Conservation (phyloP, 2,797 vertebrate species). For the Sebastes trivittatus region DNA sequence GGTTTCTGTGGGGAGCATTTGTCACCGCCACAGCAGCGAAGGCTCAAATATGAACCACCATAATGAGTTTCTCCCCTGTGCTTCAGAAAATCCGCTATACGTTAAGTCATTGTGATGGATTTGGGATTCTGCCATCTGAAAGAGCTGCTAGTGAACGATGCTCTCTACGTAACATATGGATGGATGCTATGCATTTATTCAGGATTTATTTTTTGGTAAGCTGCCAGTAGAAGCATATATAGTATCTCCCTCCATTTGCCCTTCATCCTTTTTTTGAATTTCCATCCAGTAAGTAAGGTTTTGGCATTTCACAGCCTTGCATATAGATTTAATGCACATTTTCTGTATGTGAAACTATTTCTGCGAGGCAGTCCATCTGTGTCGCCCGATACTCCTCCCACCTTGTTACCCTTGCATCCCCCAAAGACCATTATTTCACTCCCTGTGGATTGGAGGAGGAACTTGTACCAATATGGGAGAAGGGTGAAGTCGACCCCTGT, state of each 20-base stretch:
- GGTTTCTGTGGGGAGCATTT: slow-evolving; percentile 53
- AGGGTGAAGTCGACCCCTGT: slow-evolving; percentile 33
- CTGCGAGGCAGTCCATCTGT: slow-evolving; percentile 39
- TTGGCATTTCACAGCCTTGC: slow-evolving; percentile 35
- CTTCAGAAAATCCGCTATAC: slow-evolving; percentile 33
- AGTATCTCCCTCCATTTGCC: slow-evolving; percentile 35
- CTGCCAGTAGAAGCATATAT: slow-evolving; percentile 36
- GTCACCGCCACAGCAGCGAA: slow-evolving; percentile 51
- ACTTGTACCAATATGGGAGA: slow-evolving; percentile 3
- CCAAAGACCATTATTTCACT: slow-evolving; percentile 40
- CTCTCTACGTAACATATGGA: slow-evolving; percentile 35
- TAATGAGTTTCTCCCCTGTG: slow-evolving; percentile 54
- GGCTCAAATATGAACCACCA: slow-evolving; percentile 44
- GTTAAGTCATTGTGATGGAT: slow-evolving; percentile 51
- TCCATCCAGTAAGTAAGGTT: slow-evolving; percentile 27
- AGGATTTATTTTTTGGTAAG: slow-evolving; percentile 41
- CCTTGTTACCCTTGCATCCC: slow-evolving; percentile 12
- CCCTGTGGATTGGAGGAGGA: slow-evolving; percentile 8
- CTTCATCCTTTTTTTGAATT: slow-evolving; percentile 19
- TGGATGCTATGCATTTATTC: slow-evolving; percentile 42
- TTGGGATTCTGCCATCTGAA: slow-evolving; percentile 43
- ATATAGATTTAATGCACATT: slow-evolving; percentile 26
- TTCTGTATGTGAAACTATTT: slow-evolving; percentile 28
- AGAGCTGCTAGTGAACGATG: slow-evolving; percentile 31
- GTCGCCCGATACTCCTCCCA: neutral